phyloP scores from a whole-genome alignment of 2,888 invertebrate genomes.

The Neoascia interrupta region DNA sequence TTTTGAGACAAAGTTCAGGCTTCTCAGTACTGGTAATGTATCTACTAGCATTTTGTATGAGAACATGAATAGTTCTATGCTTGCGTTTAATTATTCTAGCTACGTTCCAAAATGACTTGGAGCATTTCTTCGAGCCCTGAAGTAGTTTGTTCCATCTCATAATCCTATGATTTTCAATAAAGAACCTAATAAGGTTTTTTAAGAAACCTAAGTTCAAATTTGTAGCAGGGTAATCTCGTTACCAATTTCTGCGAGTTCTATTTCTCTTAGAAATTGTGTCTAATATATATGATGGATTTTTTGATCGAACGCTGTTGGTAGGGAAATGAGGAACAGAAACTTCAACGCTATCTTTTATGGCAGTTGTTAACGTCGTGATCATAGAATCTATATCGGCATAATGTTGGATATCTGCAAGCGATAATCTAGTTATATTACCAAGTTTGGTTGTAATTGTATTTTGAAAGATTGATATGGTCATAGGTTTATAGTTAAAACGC shows the following conservation, averaged over 20 bases:
- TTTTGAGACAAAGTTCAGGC: conserved; percentile 20
- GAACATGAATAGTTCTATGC: conserved; percentile 16
- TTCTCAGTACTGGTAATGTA: conserved; percentile 31
- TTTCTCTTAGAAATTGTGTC: conserved; percentile 8
- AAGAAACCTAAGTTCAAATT: too few relatives aligned
- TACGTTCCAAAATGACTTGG: conserved; percentile 44
- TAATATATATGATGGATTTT: conserved; percentile 1
- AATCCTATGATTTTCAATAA: too few relatives aligned
- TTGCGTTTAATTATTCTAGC: conserved; percentile 28
- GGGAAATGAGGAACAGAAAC: conserved; percentile 3
- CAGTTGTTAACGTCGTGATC: conserved; percentile 6
- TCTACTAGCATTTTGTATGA: conserved; percentile 24
- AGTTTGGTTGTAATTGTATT: too few relatives aligned
- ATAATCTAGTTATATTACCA: too few relatives aligned
- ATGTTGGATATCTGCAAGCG: not conserved
- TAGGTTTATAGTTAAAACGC: too few relatives aligned
- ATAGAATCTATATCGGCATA: conserved; percentile 10
- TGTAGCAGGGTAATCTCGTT: too few relatives aligned
- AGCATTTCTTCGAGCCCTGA: conserved; percentile 31
- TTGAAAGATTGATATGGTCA: too few relatives aligned
- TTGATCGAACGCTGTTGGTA: not conserved
- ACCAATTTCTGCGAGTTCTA: conserved; percentile 17
- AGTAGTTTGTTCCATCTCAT: too few relatives aligned
- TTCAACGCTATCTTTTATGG: conserved; percentile 15
- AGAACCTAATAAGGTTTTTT: not conserved